phyloP scores from a whole-genome alignment of 2,888 invertebrate species.

The Actias luna region DNA sequence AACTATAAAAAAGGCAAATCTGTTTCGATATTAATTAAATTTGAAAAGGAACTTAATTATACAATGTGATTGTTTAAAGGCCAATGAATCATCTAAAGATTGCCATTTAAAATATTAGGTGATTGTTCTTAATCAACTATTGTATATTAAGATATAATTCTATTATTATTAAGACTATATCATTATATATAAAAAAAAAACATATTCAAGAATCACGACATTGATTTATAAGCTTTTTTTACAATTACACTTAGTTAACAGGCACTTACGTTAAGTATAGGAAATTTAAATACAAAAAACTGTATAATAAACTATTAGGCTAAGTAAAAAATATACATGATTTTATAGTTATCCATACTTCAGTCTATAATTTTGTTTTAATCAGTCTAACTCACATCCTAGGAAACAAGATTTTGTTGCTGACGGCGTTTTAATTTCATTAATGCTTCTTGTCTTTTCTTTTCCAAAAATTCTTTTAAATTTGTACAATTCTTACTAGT shows the following conservation, averaged over 20 bases:
- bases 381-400: not conserved
- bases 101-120: no score
- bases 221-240: slow-evolving; percentile 9
- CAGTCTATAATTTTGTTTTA: not conserved
- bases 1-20: no score
- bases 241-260: slow-evolving; percentile 6
- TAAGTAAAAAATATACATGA: not conserved
- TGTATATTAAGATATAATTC: not conserved
- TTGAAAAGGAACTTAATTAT: no score
- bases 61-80: no score
- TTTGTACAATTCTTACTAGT: slow-evolving; percentile 34
- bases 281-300: not conserved
- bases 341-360: not conserved
- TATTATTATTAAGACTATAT: not conserved
- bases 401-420: slow-evolving; percentile 41
- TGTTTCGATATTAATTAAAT: no score
- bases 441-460: slow-evolving; percentile 73
- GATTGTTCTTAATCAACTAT: not conserved
- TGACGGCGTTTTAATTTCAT: slow-evolving; percentile 66
- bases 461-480: slow-evolving; percentile 65
- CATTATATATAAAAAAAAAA: not conserved
- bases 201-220: not conserved
- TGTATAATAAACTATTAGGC: slow-evolving; percentile 1
- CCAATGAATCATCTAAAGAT: no score
- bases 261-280: not conserved